A percentile compares a stretch with the other conserved stretches of the same genome.
phyloP scores from a whole-genome alignment of 2,888 invertebrate species.

The Lepidocyrtoides sp. region DNA sequence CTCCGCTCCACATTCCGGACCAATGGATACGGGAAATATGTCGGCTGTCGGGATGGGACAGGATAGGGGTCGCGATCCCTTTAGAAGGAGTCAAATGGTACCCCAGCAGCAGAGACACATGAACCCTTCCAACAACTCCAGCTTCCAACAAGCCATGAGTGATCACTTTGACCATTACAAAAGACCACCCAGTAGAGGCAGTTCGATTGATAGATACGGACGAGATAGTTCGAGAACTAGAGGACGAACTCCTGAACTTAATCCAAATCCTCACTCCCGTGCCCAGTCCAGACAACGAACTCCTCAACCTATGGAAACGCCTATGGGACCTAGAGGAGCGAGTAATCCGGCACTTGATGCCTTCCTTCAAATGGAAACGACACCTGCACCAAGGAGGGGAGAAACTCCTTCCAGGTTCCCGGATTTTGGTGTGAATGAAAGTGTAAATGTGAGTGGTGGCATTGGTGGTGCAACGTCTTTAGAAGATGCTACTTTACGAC shows the following conservation, averaged over 20 bases:
- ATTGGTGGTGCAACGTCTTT: conserved; percentile 88
- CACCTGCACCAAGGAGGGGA: conserved; percentile 80
- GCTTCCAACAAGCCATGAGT: conserved; percentile 90
- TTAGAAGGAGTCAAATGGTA: conserved; percentile 80
- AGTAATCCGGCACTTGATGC: conserved; percentile 83
- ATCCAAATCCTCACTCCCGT: conserved; percentile 87
- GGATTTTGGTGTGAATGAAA: conserved; percentile 76
- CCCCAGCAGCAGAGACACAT: conserved; percentile 70
- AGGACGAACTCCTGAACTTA: conserved; percentile 83
- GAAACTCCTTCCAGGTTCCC: conserved; percentile 86
- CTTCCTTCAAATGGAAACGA: conserved; percentile 81
- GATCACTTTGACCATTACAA: conserved; percentile 98
- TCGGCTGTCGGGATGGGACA: conserved; percentile 72
- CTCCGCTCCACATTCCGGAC: conserved; percentile 84
- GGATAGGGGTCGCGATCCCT: conserved; percentile 83
- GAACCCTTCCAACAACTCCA: conserved; percentile 80
- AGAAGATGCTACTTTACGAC: conserved; percentile 93
- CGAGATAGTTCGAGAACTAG: conserved; percentile 90
- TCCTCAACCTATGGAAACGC: conserved; percentile 81
- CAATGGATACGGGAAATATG: conserved; percentile 80
- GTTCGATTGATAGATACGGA: conserved; percentile 88
- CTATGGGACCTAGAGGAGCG: conserved; percentile 72
- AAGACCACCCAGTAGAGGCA: conserved; percentile 92
- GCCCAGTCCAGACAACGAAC: conserved; percentile 86
- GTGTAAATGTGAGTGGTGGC: conserved; percentile 80